Evolutionary conservation across 2,113 vertebrate genomes (phyloP).

Genomic region (Grus americana): DNA sequence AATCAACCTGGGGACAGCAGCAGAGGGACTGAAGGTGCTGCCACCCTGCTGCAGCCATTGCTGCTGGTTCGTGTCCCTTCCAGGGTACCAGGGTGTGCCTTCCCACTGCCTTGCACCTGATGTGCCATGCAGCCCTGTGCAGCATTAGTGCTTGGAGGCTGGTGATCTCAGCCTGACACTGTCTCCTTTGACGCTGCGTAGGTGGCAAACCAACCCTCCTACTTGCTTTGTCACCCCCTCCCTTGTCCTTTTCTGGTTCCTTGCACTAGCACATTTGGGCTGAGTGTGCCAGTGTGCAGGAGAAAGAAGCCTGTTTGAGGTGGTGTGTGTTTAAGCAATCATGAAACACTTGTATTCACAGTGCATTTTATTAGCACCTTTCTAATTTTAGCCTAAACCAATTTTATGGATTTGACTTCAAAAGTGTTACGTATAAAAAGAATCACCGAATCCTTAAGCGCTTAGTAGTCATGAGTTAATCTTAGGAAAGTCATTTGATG

Average conservation of each 20-base stretch:
- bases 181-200: accelerated
- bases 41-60: background rate
- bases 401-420: slow-evolving; percentile 1
- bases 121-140: background rate
- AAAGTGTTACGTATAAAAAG: slow-evolving; percentile 25
- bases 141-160: background rate
- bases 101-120: background rate
- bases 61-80: background rate
- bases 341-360: background rate
- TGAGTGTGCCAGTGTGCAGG: background rate
- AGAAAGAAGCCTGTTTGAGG: background rate
- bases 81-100: background rate
- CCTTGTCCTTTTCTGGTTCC: background rate
- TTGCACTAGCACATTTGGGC: background rate
- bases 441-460: background rate
- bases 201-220: background rate
- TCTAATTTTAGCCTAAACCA: background rate
- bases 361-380: background rate
- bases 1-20: background rate
- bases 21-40: background rate
- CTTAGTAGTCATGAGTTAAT: background rate
- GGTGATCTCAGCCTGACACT: background rate
- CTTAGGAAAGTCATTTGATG: background rate
- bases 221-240: background rate
- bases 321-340: background rate